Evolutionary conservation across 2,888 invertebrate genomes (phyloP).

Genomic region (Amaurobius ferox): DNA sequence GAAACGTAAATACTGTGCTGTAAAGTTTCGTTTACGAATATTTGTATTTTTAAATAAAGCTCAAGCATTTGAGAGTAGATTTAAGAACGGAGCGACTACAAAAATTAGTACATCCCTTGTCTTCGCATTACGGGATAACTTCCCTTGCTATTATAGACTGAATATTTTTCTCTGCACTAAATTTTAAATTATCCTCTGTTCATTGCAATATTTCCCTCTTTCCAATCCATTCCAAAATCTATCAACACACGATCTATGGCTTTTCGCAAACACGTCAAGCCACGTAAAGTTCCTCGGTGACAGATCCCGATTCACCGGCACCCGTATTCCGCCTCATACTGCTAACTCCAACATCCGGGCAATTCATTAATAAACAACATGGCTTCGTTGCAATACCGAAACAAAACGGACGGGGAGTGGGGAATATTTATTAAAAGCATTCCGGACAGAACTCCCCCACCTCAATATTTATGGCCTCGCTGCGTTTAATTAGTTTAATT

Average conservation of each 20-base stretch:
- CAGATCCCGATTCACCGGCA: background rate
- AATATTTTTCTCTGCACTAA: too few species aligned
- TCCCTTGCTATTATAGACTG: too few species aligned
- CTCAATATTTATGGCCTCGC: conserved; percentile 52
- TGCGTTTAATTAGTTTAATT: conserved; percentile 72
- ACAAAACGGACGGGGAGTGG: background rate
- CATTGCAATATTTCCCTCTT: too few species aligned
- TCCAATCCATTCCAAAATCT: background rate
- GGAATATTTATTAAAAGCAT: conserved; percentile 50
- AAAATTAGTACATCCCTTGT: too few species aligned
- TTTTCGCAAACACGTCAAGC: background rate
- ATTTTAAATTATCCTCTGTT: too few species aligned
- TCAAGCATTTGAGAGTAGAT: too few species aligned
- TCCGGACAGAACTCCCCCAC: conserved; percentile 23
- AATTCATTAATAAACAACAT: conserved; percentile 57
- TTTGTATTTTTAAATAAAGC: too few species aligned
- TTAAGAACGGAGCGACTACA: too few species aligned
- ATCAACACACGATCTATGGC: background rate
- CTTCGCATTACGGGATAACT: too few species aligned
- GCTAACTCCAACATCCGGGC: background rate
- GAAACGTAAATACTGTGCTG: too few species aligned
- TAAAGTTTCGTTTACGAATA: too few species aligned
- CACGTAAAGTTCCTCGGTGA: background rate
- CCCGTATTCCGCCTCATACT: background rate
- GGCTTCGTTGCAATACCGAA: conserved; percentile 22